phyloP scores from a whole-genome alignment of 1,140 invertebrate species.

The Theocolax elegans region DNA sequence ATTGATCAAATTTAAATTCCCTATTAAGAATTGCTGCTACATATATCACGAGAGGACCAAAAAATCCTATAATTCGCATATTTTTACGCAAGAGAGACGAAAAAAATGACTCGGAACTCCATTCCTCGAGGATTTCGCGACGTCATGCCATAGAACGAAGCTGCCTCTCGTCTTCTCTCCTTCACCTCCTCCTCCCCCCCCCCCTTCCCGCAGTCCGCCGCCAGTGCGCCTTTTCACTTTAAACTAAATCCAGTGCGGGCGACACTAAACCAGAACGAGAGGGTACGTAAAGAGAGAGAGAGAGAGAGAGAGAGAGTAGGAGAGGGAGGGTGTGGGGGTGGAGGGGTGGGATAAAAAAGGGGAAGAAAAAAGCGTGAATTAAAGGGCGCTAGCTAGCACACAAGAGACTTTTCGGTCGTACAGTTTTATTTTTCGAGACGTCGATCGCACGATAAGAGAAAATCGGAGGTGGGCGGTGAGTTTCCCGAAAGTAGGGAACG shows the following conservation, averaged over 20 bases:
- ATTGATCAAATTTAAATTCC: constrained; percentile 6
- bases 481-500: constrained; percentile 19
- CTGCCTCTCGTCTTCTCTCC: neutral
- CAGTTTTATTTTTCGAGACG: neutral
- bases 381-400: neutral
- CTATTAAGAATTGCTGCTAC: neutral
- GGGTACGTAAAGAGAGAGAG: neutral
- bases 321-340: too few relatives aligned
- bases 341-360: neutral
- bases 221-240: neutral
- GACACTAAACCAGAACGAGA: constrained; percentile 11
- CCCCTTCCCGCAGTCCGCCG: too few relatives aligned
- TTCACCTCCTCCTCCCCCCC: too few relatives aligned
- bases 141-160: constrained; percentile 5
- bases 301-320: too few relatives aligned
- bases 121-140: constrained; percentile 18
- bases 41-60: constrained; percentile 15
- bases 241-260: neutral
- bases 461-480: neutral
- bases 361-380: constrained; percentile 23
- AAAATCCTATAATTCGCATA: constrained; percentile 31
- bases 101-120: neutral
- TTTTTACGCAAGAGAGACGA: constrained; percentile 6
- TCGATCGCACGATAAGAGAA: neutral
- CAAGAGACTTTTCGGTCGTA: neutral